Base-by-base conservation (phyloP, 2,113 vertebrate genomes). In the Stegostoma tigrinum region DNA sequence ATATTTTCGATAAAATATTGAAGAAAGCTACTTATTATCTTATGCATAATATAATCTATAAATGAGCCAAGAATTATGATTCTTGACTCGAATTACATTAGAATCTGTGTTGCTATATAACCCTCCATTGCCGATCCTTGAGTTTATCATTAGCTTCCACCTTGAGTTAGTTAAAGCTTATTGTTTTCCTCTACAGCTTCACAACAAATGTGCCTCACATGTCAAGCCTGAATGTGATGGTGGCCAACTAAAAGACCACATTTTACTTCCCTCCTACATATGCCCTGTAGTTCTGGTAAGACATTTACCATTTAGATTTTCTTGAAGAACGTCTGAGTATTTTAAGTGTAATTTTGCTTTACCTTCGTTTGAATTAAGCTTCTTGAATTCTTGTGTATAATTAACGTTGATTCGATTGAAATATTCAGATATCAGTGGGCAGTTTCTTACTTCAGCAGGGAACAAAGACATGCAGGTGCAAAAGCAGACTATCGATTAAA, bases 211-310 rank as follows among this genome's bases (percentile, higher is more conserved):
- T 96, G 95, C 97, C 19, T 89, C 96, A 55, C 95, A 97, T 68
- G 96, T 98, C 66, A 96, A 98, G 27, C 96, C 96, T 0, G 94
- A 97, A 72, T 99, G 99, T 95, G 98, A 98, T 66, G 98, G 98
- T n/a, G 99, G 99, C 27, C 96, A 96, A 1, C 97, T 99, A 96
- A 98, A 96, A 94, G 98, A 99, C 96, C 99, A 99, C 96, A 97
- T 99, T 96, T 97, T 99, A 96, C 98, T 98, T 95, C 98, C 99
- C 0, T 98, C 98, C 96, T 98, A 98, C 96, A 99, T 99, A 96
- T 98, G 98, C 72, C 97, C 98, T 0, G 96, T 98, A 34, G 98
- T 98, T 86, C 98, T 98, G 98, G 98, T 99, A 97, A 96, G 97
- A 96, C 78, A 96, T 96, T 27, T 30, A 1, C 66, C 45, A 38